Conservation (phyloP, 2,113 vertebrate genomes). For the Peucedramus taeniatus region DNA sequence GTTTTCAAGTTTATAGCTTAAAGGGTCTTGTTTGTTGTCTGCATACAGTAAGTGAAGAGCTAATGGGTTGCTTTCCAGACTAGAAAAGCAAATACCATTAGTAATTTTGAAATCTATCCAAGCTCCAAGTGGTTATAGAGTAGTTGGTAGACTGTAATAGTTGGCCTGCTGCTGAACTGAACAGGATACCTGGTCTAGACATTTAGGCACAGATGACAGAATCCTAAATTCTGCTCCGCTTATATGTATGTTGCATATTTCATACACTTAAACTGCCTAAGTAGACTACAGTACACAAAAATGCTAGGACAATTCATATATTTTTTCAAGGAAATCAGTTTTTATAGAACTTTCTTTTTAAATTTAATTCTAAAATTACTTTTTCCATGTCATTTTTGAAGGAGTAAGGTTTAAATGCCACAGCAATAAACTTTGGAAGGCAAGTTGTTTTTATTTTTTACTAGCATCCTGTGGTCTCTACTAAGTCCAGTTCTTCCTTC, state of each 20-base stretch:
- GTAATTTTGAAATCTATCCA: slow-evolving; percentile 1
- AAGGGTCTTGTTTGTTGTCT: neutral
- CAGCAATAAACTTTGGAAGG: neutral
- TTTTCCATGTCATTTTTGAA: neutral
- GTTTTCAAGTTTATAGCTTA: neutral
- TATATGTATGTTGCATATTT: neutral
- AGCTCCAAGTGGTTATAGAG: neutral
- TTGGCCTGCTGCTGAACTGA: neutral
- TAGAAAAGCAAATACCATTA: neutral
- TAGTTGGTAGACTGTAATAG: neutral
- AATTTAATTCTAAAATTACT: neutral
- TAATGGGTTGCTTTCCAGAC: neutral
- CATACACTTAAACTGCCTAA: neutral
- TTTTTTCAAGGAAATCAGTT: neutral
- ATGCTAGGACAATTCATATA: neutral
- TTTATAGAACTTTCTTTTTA: neutral
- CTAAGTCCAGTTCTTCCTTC: neutral
- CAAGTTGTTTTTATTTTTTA: neutral
- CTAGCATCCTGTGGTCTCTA: neutral
- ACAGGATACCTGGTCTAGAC: slow-evolving; percentile 45
- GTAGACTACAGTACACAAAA: neutral
- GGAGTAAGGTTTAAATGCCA: neutral
- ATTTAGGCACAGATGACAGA: slow-evolving; percentile 6
- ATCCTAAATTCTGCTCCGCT: slow-evolving; percentile 1
- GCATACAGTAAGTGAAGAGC: neutral